Evolutionary conservation across 2,113 vertebrate genomes (phyloP).

Genomic region (Oreochromis aureus): DNA sequence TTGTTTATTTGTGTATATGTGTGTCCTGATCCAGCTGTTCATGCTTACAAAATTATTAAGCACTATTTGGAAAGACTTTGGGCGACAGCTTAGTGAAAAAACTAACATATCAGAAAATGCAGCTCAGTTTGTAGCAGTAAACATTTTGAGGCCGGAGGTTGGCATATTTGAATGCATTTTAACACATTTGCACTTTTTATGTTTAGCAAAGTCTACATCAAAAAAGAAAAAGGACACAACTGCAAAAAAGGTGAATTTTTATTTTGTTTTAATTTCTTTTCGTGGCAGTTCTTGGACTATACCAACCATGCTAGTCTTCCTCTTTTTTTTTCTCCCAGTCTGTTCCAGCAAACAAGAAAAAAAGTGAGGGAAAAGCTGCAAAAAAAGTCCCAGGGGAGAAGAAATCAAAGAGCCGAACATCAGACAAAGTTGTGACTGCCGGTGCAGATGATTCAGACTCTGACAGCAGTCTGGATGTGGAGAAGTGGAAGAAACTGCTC

Average conservation of each 20-base stretch:
- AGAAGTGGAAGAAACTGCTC: slow-evolving; percentile 69
- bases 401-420: slow-evolving; percentile 8
- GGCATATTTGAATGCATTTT: not conserved
- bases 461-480: slow-evolving; percentile 73
- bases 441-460: slow-evolving; percentile 63
- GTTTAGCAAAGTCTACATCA: not conserved
- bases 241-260: not conserved
- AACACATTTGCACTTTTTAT: not conserved
- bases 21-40: not conserved
- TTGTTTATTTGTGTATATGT: not conserved
- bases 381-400: slow-evolving; percentile 9
- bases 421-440: not conserved
- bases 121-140: not conserved
- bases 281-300: not conserved
- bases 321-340: not conserved
- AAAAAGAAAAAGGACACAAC: slow-evolving; percentile 24
- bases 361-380: not conserved
- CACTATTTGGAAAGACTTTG: not conserved
- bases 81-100: not conserved
- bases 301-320: accelerated
- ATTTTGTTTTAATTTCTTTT: not conserved
- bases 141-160: accelerated
- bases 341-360: slow-evolving; percentile 14
- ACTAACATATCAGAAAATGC: not conserved
- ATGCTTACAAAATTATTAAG: not conserved